Base-by-base conservation (phyloP, 1,140 invertebrate species). In the Microplitis mediator region DNA sequence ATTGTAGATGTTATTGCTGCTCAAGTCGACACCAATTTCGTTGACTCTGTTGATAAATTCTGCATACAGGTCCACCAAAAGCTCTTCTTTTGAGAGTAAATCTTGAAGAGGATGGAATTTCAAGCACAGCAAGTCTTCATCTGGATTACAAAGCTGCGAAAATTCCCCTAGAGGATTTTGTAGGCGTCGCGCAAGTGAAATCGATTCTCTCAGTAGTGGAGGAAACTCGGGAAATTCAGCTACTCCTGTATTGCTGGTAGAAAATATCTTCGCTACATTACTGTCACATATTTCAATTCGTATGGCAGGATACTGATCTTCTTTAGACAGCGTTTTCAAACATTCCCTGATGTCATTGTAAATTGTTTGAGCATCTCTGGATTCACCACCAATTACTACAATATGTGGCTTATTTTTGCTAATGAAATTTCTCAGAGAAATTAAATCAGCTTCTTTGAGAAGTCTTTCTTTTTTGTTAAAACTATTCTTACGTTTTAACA, bases 21-120 rank as follows among this genome's bases (percentile, higher is more conserved):
- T 99, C 4, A 99, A 91, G 83, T 99, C 98, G 0, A 99, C 96
- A n/a, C 98, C 98, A 6, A 99, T 97, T 89, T 99, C 97, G 85
- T 98, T 99, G 0, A 97, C 95, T 66, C 96, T 90, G 80, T 94
- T 94, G 0, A 99, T 95, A 85, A 99, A 98, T 88, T 98, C 96
- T 16, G 96, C 81, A 74, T 96, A 93, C 0, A 99, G 88, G 9
- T 93, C 93, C 79, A 96, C 94, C 0, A 97, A 77, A 14, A 98
- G 83, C 68, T 96, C 94, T 61, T 99, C 97, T 80, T 95, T 95
- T 0, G 90, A 82, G 9, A 98, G 82, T 79, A 95, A 92, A 79
- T 97, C 95, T 89, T 97, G 86, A 14, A 88, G 68, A 4, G 68
- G 69, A 54, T 87, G 97, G 82, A 95, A 98, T 74, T 95, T 92